Evolutionary conservation across 2,113 vertebrate species (phyloP), one percentile per base, ranked within the genome.

Genomic region (Zootoca vivipara): DNA sequence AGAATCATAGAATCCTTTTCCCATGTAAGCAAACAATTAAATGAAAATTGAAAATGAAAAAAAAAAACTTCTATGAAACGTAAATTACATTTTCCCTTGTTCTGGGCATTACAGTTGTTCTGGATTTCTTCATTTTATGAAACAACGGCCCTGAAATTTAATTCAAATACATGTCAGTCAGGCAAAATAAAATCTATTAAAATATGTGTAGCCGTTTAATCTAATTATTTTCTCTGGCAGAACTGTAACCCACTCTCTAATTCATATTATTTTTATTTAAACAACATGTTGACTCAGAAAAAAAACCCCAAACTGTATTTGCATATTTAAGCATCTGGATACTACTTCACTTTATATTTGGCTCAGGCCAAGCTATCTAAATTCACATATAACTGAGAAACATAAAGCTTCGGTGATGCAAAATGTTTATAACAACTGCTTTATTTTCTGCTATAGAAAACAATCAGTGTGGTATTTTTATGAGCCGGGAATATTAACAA

Each of bases 121-220:
- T 28, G 64, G 67, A 85, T 90, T 8, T 20, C 1, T 90, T 85
- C 1, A 9, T 62, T 93, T 91, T 80, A 85, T 56, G 79, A 92
- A 67, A 67, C 52, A 87, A 83, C 70, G 4, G 38, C 24, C 35
- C 0, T 33, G 30, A 80, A 18, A 86, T 80, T 87, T 75, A 89
- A 77, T 90, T 93, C 35, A 91, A 79, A 90, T 24, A 0, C 82
- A 24, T 67, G 65, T 40, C 35, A 89, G 56, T 65, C 85, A 74
- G 83, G 22, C 40, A 94, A 93, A 93, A 89, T 74, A 87, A 40
- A 83, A 87, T 15, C 5, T 0, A 88, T 81, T 88, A 92, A 7
- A 88, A 77, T 35, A 87, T 62, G 62, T 30, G 2, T 82, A 33
- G 56, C 5, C 77, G 62, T 87, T 46, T 89, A 78, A 82, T 22